Conservation (phyloP, 2,797 vertebrate genomes). For the Mormyrops boulengeri region DNA sequence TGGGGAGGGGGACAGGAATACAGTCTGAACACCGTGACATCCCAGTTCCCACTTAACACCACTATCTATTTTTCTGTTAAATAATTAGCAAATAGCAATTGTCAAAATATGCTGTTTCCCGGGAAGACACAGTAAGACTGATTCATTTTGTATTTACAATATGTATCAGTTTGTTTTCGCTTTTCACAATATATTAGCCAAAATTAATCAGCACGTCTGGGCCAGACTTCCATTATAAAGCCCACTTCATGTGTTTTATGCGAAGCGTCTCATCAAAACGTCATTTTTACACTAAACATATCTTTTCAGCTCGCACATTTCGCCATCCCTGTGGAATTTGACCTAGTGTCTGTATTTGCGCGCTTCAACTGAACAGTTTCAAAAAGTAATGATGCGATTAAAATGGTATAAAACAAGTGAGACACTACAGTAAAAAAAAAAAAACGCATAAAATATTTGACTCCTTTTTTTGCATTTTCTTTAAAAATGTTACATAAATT, state of each 20-base stretch:
- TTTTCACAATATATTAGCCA: background rate
- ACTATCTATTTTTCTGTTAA: background rate
- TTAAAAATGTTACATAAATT: background rate
- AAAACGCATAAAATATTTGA: background rate
- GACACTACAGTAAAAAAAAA: background rate
- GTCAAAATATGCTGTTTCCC: background rate
- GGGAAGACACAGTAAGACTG: background rate
- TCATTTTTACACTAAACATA: background rate
- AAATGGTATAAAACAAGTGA: background rate
- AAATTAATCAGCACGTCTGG: background rate
- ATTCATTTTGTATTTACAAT: background rate
- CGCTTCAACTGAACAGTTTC: background rate
- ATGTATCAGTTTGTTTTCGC: background rate
- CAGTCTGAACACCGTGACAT: background rate
- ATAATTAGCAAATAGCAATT: background rate
- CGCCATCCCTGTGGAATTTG: background rate
- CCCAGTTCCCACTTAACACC: background rate
- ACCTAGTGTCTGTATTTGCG: background rate
- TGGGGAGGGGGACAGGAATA: constrained; percentile 38
- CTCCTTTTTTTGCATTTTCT: background rate
- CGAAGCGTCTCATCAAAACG: background rate
- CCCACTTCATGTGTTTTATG: background rate
- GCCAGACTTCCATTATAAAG: background rate
- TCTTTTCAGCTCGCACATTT: background rate
- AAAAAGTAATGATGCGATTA: background rate